Conservation (phyloP, 2,113 vertebrate species). For the Paradisaea rubra region DNA sequence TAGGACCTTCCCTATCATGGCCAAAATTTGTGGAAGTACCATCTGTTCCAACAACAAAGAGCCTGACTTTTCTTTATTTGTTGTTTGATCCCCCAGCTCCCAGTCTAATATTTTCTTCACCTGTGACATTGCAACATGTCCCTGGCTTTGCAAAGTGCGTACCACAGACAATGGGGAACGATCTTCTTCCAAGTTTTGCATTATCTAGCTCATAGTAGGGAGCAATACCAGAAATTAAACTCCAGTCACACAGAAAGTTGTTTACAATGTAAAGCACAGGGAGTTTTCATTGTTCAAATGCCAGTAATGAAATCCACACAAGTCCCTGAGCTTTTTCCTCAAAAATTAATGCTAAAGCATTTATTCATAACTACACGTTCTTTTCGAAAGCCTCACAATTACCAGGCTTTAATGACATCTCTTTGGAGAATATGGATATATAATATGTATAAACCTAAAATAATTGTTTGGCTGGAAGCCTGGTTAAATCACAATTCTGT, state of each 20-base stretch:
- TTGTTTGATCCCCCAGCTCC: neutral
- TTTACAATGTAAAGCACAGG: neutral
- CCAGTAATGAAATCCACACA: neutral
- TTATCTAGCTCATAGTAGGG: neutral
- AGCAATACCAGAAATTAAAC: neutral
- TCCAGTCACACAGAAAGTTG: neutral
- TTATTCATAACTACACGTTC: neutral
- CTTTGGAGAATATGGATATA: neutral
- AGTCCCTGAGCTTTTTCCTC: neutral
- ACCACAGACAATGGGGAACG: neutral
- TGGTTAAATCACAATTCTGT: neutral
- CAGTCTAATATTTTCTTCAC: neutral
- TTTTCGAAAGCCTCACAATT: slow-evolving; percentile 11
- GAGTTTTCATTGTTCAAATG: neutral
- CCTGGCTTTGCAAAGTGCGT: neutral
- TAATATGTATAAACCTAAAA: neutral
- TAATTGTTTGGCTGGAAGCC: neutral
- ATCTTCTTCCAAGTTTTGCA: neutral
- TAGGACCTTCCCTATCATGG: neutral
- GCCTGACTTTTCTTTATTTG: neutral
- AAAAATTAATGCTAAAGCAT: neutral
- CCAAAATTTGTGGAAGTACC: neutral
- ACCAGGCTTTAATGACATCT: neutral
- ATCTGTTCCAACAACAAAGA: neutral
- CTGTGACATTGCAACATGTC: neutral